Evolutionary conservation across 2,113 vertebrate genomes (phyloP).

Genomic region (Pleuronectes platessa): DNA sequence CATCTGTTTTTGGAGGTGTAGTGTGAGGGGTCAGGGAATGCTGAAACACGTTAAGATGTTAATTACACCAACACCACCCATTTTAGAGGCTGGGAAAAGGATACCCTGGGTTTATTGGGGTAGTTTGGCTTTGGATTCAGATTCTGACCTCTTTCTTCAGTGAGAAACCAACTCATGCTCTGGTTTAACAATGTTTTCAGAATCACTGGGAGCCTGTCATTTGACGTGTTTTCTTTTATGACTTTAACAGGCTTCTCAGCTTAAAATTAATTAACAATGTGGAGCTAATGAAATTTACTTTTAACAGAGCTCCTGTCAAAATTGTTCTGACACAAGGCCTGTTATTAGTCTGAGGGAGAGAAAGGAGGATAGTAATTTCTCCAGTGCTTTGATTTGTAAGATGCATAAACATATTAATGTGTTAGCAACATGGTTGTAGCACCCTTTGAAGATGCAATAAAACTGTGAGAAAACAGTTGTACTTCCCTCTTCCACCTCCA

Average conservation of each 20-base stretch:
- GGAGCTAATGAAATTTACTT: constrained; percentile 19
- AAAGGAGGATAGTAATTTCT: constrained; percentile 6
- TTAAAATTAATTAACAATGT: constrained; percentile 28
- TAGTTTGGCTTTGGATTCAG: constrained; percentile 61
- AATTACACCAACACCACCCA: constrained; percentile 61
- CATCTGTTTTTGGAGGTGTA: constrained; percentile 74
- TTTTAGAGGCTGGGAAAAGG: constrained; percentile 62
- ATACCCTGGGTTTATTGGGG: constrained; percentile 67
- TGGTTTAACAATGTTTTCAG: constrained; percentile 44
- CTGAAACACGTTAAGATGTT: constrained; percentile 71
- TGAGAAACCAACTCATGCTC: constrained; percentile 42
- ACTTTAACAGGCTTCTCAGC: constrained; percentile 29
- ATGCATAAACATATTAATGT: constrained; percentile 39
- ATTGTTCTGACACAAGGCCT: constrained; percentile 5
- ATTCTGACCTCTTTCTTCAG: constrained; percentile 57
- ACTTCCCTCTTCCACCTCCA: constrained; percentile 41
- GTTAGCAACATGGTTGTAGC: constrained; percentile 20
- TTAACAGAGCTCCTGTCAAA: constrained; percentile 19
- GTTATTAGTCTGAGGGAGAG: constrained; percentile 27
- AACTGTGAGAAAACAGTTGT: constrained; percentile 66
- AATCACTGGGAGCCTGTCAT: constrained; percentile 35
- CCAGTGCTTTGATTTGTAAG: constrained; percentile 38
- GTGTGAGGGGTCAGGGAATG: constrained; percentile 68
- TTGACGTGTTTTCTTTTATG: constrained; percentile 21
- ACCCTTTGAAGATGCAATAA: constrained; percentile 77